Evolutionary conservation across 35 echinoderm and acorn worm species (phyloP), one percentile per base, ranked within the genome.

Genomic region (Ophiothrix spiculata): DNA sequence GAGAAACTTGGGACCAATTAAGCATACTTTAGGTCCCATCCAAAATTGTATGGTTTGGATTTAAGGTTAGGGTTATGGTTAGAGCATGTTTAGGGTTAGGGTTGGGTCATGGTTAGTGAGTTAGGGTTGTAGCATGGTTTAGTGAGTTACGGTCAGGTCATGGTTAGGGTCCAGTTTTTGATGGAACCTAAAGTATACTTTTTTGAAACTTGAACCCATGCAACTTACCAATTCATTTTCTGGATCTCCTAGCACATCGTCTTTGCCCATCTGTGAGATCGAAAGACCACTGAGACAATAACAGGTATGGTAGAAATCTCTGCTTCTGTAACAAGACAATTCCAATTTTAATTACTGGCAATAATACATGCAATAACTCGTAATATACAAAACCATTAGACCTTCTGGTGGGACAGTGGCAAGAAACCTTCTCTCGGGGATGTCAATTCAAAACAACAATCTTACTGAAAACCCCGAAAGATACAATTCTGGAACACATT

Each of bases 281-380:
- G 96, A 99, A 16, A 99, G 83, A 49, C 96, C 92, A 87, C 96
- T 99, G 17, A 99, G 39, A 80, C 91, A 94, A 79, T 99, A 99
- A 83, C 96, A 99, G 1, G 96, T 99, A 69, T 99, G 96, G 81
- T 99, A 99, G 83, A 90, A 93, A 83, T 99, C 96, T 34, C 92
- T 77, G 14, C 89, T 64, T 75, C 96, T 99, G 91, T 17, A 38
- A 82, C 74, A 39, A 39, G 21, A 82, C 38, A 49, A 45, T 0
- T 46, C 31, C 31, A 56, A 1, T 79, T 4, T 19, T 36, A 36
- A 19, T 35, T 1, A 33, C 17, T 36, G 33, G 13, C 14, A 35
- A 33, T 35, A 79, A 35, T 6, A 35, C n/a, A n/a, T n/a, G n/a
- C n/a, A n/a, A 21, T 21, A 10, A 75, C 3, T 1, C 29, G 73